Evolutionary conservation across 2,888 invertebrate species (phyloP).

Genomic region (Drosophila quinaria): DNA sequence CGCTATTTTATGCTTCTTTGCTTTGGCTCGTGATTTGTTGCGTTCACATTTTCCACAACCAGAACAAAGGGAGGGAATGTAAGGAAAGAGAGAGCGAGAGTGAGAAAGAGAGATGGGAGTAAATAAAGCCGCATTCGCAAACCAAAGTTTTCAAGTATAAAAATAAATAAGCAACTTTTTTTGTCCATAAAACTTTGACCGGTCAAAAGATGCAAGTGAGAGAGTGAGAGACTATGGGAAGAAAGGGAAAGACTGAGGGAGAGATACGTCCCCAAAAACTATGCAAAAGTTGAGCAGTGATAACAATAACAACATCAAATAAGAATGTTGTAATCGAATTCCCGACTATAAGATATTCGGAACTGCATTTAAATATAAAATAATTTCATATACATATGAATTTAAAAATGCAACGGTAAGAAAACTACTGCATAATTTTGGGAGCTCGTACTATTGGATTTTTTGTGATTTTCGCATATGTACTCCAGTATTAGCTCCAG

Average conservation of each 20-base stretch:
- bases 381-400: neutral
- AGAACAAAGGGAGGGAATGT: slow-evolving; percentile 4
- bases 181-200: slow-evolving; percentile 33
- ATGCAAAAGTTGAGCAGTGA: slow-evolving; percentile 31
- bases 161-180: slow-evolving; percentile 66
- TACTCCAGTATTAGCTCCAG: too few relatives aligned
- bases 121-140: slow-evolving; percentile 33
- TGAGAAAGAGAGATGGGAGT: neutral
- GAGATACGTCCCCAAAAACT: slow-evolving; percentile 23
- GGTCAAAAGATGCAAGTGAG: slow-evolving; percentile 40
- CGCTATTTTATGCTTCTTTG: neutral
- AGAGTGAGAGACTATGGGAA: neutral
- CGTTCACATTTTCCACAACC: slow-evolving; percentile 19
- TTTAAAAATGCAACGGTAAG: neutral
- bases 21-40: slow-evolving; percentile 40
- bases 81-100: neutral
- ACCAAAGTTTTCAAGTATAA: slow-evolving; percentile 62
- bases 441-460: neutral
- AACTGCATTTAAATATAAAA: neutral
- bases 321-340: neutral
- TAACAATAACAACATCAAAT: slow-evolving; percentile 17
- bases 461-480: too few relatives aligned
- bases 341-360: neutral
- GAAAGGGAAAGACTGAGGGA: neutral
- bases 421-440: neutral